A percentile compares a stretch with the other conserved stretches of the same genome.
These are phyloP conservation scores for Sinonovacula constricta DNA, from an alignment of 1,140 invertebrate genomes.

Conservation along the genomic window DNA sequence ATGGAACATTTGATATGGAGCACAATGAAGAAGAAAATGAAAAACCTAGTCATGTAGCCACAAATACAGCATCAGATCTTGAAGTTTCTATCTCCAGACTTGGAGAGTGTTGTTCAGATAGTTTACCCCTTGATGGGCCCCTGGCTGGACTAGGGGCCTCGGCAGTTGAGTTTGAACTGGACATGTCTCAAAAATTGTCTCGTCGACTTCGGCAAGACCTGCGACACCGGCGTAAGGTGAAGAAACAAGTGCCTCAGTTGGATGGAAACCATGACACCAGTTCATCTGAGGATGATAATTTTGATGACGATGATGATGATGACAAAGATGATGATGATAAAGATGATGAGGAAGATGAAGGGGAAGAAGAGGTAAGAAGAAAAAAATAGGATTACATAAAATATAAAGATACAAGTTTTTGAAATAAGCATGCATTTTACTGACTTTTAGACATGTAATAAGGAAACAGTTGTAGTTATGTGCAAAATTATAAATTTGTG, in stretches of 20 bases:
- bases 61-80: too few species aligned
- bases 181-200: slow-evolving; percentile 22
- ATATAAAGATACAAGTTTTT: not conserved
- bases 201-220: slow-evolving; percentile 16
- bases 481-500: too few species aligned
- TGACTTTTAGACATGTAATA: too few species aligned
- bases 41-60: too few species aligned
- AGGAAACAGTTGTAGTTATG: too few species aligned
- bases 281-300: slow-evolving; percentile 85
- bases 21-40: too few species aligned
- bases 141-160: not conserved
- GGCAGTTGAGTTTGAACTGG: slow-evolving; percentile 25
- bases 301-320: slow-evolving; percentile 85
- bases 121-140: not conserved
- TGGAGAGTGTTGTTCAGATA: too few species aligned
- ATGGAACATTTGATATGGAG: too few species aligned
- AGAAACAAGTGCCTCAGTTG: slow-evolving; percentile 78
- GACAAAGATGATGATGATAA: slow-evolving; percentile 82
- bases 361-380: slow-evolving; percentile 80
- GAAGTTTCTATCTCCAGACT: too few species aligned
- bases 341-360: slow-evolving; percentile 84
- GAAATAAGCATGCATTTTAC: not conserved
- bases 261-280: slow-evolving; percentile 88
- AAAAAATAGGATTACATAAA: not conserved
- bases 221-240: not conserved